These are phyloP conservation scores for Drosophila limbata DNA, from an alignment of 2,888 invertebrate genomes.

Conservation along the genomic window DNA sequence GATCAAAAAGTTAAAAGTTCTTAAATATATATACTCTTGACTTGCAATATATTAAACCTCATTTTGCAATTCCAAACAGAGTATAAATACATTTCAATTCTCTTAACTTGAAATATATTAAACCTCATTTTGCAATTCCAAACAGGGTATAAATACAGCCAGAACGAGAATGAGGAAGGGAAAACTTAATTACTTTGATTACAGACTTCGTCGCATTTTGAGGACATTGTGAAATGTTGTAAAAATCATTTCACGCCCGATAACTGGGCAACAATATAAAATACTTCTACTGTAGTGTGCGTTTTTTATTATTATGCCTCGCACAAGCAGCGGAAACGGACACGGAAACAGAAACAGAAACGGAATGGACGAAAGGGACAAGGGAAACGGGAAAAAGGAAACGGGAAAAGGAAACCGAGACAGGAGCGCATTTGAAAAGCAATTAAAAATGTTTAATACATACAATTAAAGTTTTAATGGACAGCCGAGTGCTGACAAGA, in stretches of 20 bases:
- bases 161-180: background rate
- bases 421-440: constrained; percentile 56
- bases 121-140: no score
- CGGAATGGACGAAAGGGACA: constrained; percentile 9
- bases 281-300: background rate
- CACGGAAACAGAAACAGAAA: constrained; percentile 18
- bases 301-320: constrained; percentile 13
- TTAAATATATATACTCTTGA: no score
- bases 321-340: constrained; percentile 18
- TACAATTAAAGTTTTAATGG: constrained; percentile 73
- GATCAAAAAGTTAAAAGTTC: no score
- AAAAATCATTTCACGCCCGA: constrained; percentile 35
- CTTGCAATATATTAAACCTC: no score
- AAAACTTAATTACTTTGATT: constrained; percentile 47
- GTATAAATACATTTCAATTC: no score
- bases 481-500: constrained; percentile 27
- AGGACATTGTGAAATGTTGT: constrained; percentile 35
- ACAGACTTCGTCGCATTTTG: constrained; percentile 14
- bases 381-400: constrained; percentile 1
- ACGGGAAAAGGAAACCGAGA: constrained; percentile 38
- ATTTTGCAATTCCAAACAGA: no score
- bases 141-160: background rate
- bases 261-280: constrained; percentile 39
- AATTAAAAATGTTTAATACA: constrained; percentile 66
- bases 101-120: no score